phyloP scores from a whole-genome alignment of 1,140 invertebrate genomes.

The Mylabris phalerata region DNA sequence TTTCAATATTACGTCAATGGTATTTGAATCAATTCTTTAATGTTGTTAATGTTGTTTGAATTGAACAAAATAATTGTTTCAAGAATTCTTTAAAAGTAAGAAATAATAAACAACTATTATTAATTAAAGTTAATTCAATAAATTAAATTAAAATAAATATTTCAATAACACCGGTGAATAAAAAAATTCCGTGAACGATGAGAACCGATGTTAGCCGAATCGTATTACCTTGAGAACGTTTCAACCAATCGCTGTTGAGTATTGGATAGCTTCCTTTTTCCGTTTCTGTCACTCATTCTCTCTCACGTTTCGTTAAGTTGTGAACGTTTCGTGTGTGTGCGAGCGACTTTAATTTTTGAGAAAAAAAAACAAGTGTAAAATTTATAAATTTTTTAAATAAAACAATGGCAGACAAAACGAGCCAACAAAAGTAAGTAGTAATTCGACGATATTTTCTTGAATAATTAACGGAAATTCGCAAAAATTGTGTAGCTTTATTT shows the following conservation, averaged over 20 bases:
- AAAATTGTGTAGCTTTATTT: slow-evolving; percentile 24
- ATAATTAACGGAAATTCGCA: slow-evolving; percentile 3
- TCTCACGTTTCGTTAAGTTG: slow-evolving; percentile 32
- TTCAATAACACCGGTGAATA: background rate
- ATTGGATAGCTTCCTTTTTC: slow-evolving; percentile 22
- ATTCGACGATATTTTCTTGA: slow-evolving; percentile 3
- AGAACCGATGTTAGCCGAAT: slow-evolving; percentile 16
- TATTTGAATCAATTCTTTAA: too few species aligned
- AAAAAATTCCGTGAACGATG: slow-evolving; percentile 24
- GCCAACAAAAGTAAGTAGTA: slow-evolving; percentile 33
- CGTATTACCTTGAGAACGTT: slow-evolving; percentile 22
- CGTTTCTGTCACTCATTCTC: slow-evolving; percentile 25
- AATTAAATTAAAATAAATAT: slow-evolving; percentile 6
- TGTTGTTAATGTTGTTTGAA: too few species aligned
- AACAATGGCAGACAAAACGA: slow-evolving; percentile 35
- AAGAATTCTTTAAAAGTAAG: too few species aligned
- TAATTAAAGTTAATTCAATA: slow-evolving; percentile 2
- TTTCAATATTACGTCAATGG: too few species aligned
- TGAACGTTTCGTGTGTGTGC: slow-evolving; percentile 15
- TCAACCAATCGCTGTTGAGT: slow-evolving; percentile 20
- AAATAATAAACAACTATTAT: too few species aligned
- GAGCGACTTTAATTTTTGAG: too few species aligned
- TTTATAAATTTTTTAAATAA: background rate
- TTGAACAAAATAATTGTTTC: too few species aligned
- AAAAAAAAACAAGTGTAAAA: too few species aligned